Base-by-base conservation (phyloP, 2,113 vertebrate species). In the Pardalotus punctatus region DNA sequence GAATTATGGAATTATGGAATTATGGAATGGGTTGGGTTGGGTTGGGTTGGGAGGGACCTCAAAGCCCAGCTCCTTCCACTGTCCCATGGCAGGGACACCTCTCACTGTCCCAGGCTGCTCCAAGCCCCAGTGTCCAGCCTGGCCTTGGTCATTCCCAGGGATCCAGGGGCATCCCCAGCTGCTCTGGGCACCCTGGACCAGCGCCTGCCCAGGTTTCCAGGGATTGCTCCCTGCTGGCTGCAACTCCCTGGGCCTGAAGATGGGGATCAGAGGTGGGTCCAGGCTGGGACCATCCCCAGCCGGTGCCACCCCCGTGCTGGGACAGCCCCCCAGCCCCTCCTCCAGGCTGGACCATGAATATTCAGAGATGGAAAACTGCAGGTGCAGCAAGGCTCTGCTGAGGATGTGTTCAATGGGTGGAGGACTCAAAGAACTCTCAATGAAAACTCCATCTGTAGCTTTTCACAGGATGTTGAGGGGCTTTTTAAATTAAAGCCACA, bases 381-480 rank as follows among this genome's bases (percentile, higher is more conserved):
- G 97, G 95, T 97, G 98, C 97, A 97, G 95, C 86, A 77, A 58
- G 96, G 96, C 96, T 93, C 86, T 96, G 94, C 95, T 67, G 78
- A 96, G 94, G 96, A 83, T 85, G 78, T 57, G 61, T 67, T 97
- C 96, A 93, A 65, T 89, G 95, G 96, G 82, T 81, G 96, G 95
- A 83, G 91, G 96, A 96, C 96, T 97, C 97, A 64, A 97, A 96
- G 93, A 97, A 91, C 94, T 95, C 96, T 36, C 90, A 60, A 88
- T 88, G 97, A 90, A 97, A 97, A 86, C 86, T 96, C 97, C 97
- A 97, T 97, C 98, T 98, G 98, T 96, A 97, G 97, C 96, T 97
- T 97, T 97, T 95, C 93, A 93, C 85, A 86, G 70, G 85, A 87
- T 36, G 31, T 19, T 64, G 74, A 93, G 88, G 87, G 5, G 0